Evolutionary conservation across 2,113 vertebrate genomes (phyloP).

Genomic region (Toxotes chatareus): DNA sequence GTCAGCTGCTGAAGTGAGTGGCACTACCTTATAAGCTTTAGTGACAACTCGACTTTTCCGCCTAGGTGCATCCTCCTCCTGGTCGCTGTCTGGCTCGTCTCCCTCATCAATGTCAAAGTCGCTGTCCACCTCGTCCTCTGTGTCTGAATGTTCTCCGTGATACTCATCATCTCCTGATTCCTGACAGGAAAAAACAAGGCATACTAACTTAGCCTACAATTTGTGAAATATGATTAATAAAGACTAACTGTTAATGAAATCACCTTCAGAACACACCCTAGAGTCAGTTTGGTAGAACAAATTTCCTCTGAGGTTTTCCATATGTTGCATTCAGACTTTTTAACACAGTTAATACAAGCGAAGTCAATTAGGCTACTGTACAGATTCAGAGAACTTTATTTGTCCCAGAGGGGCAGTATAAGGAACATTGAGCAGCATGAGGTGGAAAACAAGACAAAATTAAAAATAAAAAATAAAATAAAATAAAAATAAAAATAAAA

Average conservation of each 20-base stretch:
- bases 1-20: not conserved
- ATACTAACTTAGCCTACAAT: not conserved
- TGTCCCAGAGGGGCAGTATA: no score
- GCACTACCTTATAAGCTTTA: conserved; percentile 92
- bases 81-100: conserved; percentile 93
- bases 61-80: conserved; percentile 91
- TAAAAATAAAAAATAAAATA: no score
- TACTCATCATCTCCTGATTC: conserved; percentile 97
- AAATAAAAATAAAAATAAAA: no score
- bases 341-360: not conserved
- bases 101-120: conserved; percentile 98
- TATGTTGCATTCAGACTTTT: not conserved
- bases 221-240: not conserved
- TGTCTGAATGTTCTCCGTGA: conserved; percentile 94
- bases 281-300: not conserved
- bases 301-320: not conserved
- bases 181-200: conserved; percentile 70
- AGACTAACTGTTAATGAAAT: not conserved
- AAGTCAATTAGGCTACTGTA: not conserved
- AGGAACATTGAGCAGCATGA: no score
- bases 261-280: not conserved
- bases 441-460: no score
- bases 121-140: conserved; percentile 96
- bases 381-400: no score
- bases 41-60: conserved; percentile 92